Percentiles rank a stretch among this genome's conserved stretches.
Evolutionary conservation across 2,113 vertebrate genomes (phyloP).

Genomic region (Zosterops japonicus): DNA sequence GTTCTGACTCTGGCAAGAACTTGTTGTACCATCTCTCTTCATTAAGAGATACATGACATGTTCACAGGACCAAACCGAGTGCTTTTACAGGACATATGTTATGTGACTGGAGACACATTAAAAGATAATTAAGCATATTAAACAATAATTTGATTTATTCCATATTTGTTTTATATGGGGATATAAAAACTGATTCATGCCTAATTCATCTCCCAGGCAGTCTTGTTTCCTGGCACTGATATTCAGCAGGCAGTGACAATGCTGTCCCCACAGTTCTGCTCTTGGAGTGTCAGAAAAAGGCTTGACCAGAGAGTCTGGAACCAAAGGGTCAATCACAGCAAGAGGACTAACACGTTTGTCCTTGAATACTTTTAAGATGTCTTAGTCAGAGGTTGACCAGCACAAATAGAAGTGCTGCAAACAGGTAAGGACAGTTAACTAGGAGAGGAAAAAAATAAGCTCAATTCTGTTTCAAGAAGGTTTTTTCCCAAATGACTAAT

Average conservation of each 20-base stretch:
- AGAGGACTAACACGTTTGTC: background rate
- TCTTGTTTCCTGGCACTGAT: constrained; percentile 5
- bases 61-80: constrained; percentile 33
- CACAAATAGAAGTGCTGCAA: background rate
- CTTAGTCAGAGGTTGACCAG: background rate
- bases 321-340: background rate
- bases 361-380: background rate
- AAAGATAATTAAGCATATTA: constrained; percentile 57
- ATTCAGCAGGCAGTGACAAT: background rate
- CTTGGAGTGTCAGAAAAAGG: background rate
- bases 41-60: constrained; percentile 42
- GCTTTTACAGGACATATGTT: constrained; percentile 43
- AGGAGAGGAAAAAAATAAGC: background rate
- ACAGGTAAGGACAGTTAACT: background rate
- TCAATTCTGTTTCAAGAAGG: background rate
- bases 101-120: constrained; percentile 25
- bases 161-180: constrained; percentile 27
- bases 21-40: constrained; percentile 52
- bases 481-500: background rate
- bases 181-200: constrained; percentile 23
- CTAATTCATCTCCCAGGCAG: constrained; percentile 35
- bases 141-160: constrained; percentile 69
- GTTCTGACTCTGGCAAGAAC: background rate
- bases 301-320: background rate
- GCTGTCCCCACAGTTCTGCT: background rate